These are phyloP conservation scores for Chaetophractus vellerosus DNA, from an alignment of 2,797 vertebrate species.

Conservation along the genomic window DNA sequence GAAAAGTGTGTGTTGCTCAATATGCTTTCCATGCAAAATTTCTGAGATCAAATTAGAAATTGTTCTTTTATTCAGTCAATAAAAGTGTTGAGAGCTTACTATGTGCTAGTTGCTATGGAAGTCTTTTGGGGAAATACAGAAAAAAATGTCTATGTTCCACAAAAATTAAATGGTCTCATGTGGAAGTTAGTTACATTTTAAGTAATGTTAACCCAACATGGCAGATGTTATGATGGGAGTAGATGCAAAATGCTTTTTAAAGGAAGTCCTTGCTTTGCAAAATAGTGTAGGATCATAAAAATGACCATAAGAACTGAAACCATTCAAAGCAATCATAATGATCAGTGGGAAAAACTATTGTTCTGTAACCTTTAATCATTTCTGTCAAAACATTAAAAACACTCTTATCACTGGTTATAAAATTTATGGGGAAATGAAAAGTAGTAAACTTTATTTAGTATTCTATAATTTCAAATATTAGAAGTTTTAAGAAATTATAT, in stretches of 20 bases:
- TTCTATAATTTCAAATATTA: conserved; percentile 26
- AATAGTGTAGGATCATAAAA: neutral
- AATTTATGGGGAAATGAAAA: neutral
- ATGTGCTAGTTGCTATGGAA: neutral
- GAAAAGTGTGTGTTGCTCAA: conserved; percentile 3
- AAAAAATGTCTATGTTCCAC: neutral
- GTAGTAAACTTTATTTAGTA: neutral
- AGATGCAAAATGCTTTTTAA: neutral
- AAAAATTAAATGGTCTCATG: neutral
- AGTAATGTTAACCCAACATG: neutral
- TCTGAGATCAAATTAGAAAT: neutral
- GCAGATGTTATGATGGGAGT: neutral
- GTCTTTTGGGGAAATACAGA: neutral
- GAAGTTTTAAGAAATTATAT: neutral
- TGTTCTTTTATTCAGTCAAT: neutral
- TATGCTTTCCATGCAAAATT: conserved; percentile 29
- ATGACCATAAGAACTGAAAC: neutral
- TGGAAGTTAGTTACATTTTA: neutral
- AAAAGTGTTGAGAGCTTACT: neutral
- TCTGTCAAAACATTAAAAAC: neutral
- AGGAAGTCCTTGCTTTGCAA: neutral
- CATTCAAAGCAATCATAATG: neutral
- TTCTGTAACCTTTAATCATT: conserved; percentile 1
- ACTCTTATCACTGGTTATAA: neutral
- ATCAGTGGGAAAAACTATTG: neutral